A percentile compares a stretch with the other conserved stretches of the same genome.
These are phyloP conservation scores for Virgularia gustaviana DNA, from an alignment of 92 coral and sea anemone genomes.

Conservation along the genomic window DNA sequence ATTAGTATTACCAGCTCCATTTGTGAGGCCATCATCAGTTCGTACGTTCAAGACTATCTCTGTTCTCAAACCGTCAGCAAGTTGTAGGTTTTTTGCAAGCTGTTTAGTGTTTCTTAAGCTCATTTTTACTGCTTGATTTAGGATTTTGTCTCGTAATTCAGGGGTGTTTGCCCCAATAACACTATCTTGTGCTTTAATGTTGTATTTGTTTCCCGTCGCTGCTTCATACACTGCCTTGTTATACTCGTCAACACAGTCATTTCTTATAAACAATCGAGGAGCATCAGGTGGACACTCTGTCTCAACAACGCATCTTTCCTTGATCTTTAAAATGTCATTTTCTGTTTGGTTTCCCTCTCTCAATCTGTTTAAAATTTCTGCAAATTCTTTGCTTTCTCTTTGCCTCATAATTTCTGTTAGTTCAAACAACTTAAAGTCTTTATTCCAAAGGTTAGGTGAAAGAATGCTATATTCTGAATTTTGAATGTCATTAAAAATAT, in stretches of 20 bases:
- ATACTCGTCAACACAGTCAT: conserved; percentile 37
- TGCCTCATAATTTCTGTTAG: conserved; percentile 56
- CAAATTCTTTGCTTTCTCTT: conserved; percentile 57
- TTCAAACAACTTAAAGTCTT: conserved; percentile 54
- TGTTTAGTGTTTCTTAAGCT: not conserved
- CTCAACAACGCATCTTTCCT: conserved; percentile 27
- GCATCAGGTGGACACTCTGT: conserved; percentile 27
- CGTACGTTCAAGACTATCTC: no score
- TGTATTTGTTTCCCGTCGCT: conserved; percentile 37
- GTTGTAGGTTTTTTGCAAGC: not conserved
- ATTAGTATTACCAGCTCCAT: no score
- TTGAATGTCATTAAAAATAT: conserved; percentile 56
- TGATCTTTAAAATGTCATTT: conserved; percentile 40
- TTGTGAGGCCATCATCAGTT: no score
- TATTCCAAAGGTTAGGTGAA: conserved; percentile 51
- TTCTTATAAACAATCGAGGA: conserved; percentile 38
- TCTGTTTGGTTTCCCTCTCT: conserved; percentile 56
- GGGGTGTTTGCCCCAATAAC: conserved; percentile 50
- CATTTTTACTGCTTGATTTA: not conserved
- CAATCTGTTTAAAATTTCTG: conserved; percentile 53
- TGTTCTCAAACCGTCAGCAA: no score
- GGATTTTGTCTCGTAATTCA: conserved; percentile 44
- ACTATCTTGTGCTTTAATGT: conserved; percentile 46
- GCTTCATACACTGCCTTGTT: conserved; percentile 42
- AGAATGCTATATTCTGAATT: conserved; percentile 61